Evolutionary conservation across 2,797 vertebrate genomes (phyloP), one percentile per base, ranked within the genome.

Genomic region (Buceros bicornis): DNA sequence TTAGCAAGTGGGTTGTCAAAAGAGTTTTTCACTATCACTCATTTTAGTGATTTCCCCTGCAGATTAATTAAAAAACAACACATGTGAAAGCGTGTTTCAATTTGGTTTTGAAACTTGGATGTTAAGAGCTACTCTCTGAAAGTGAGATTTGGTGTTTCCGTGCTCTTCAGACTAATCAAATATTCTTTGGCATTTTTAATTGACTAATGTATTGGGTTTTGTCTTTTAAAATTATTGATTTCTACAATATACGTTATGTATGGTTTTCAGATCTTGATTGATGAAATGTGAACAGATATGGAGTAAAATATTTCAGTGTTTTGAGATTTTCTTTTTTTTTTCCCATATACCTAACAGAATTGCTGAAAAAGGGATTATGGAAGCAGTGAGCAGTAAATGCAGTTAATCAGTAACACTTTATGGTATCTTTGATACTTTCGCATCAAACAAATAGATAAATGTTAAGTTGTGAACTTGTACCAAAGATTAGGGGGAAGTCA

Each of bases 361-460:
- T 69, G 35, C 72, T 72, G 33, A 56, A 26, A 26, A 84, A 88
- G 26, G 17, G 11, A 4, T 65, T 33, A 37, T 54, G 58, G 54
- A 51, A 90, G n/a, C 20, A 37, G 20, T 13, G 21, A 42, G 26
- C 51, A 47, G 25, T 76, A 82, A 94, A 65, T 45, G 66, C 31
- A 60, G 89, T 91, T 94, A 90, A 96, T 91, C 62, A 88, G 66
- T 95, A 90, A 83, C 43, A 8, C 24, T 91, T 95, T 82, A 76
- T 90, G 40, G 50, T 65, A 15, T 94, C 76, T 90, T 91, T 94
- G 58, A 65, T 93, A 89, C 57, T 92, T 94, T 65, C 40, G 51
- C 66, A 88, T 91, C 35, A 62, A 80, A 58, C 45, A 29, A 74
- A 11, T 47, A 69, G 71, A 51, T 65, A 35, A 50, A 53, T 48